Percentiles rank a stretch among this genome's conserved stretches.
phyloP scores from a whole-genome alignment of 2,113 vertebrate genomes.

The Eulacestoma nigropectus region DNA sequence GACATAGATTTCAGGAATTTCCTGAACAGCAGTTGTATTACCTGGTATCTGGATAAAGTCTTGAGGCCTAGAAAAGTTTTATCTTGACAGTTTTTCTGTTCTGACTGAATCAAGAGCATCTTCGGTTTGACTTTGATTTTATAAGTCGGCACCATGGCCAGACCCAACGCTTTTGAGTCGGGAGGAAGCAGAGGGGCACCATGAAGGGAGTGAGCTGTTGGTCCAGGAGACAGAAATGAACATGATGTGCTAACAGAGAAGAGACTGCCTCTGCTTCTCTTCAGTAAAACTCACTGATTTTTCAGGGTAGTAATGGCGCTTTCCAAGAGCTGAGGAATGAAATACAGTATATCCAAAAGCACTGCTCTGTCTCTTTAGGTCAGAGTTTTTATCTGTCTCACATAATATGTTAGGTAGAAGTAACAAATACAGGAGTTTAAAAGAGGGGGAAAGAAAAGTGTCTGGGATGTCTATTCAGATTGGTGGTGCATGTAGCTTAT shows the following conservation, averaged over 20 bases:
- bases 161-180: fast-evolving
- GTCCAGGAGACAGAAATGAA: neutral
- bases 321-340: neutral
- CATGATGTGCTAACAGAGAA: neutral
- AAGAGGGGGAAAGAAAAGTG: neutral
- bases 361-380: neutral
- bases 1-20: neutral
- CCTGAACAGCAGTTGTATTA: neutral
- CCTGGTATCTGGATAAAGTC: neutral
- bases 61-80: neutral
- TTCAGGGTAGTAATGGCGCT: neutral
- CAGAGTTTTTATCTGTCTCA: neutral
- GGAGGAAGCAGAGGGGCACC: neutral
- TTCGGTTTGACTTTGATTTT: neutral
- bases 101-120: neutral
- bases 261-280: neutral
- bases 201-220: fast-evolving
- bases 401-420: neutral
- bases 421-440: neutral
- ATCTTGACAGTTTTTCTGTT: neutral
- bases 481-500: neutral
- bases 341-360: neutral
- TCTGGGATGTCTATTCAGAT: neutral
- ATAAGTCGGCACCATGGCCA: too few relatives aligned
- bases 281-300: neutral